These are phyloP conservation scores for Palaemon carinicauda DNA, from an alignment of 1,140 invertebrate genomes.

Conservation along the genomic window DNA sequence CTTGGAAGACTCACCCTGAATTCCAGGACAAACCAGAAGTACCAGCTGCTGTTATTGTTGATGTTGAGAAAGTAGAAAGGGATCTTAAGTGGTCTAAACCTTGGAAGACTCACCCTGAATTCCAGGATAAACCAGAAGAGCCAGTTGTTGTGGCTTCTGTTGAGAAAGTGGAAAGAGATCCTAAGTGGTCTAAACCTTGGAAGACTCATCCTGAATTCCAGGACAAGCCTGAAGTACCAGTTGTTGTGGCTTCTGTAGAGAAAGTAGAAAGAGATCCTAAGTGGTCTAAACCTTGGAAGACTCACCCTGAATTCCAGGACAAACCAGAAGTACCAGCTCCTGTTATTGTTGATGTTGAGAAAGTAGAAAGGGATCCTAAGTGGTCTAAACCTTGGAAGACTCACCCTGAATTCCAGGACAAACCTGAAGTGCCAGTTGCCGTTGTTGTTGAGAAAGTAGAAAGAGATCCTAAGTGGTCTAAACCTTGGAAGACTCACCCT, in stretches of 20 bases:
- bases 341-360: background rate
- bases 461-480: background rate
- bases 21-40: background rate
- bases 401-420: background rate
- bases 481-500: background rate
- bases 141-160: background rate
- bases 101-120: background rate
- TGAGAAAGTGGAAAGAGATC: background rate
- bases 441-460: background rate
- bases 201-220: slow-evolving; percentile 1
- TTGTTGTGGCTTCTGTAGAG: background rate
- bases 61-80: background rate
- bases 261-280: background rate
- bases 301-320: background rate
- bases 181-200: slow-evolving; percentile 13
- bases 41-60: background rate
- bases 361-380: background rate
- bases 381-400: no score
- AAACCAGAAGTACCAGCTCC: background rate
- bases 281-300: background rate
- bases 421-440: background rate
- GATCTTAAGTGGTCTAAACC: background rate
- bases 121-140: background rate
- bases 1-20: background rate
- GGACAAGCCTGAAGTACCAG: background rate